phyloP scores from a whole-genome alignment of 1,140 invertebrate species.

The Palaemon carinicauda region DNA sequence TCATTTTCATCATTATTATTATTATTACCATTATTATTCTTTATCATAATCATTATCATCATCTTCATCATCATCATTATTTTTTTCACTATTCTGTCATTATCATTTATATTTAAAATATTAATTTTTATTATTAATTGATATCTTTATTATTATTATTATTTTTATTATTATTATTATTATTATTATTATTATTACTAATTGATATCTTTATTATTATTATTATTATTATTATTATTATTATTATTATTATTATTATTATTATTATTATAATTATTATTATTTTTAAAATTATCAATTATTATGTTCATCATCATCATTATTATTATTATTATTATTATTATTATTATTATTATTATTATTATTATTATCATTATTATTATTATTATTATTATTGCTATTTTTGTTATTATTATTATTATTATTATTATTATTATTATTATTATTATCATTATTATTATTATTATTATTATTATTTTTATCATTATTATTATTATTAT shows the following conservation, averaged over 20 bases:
- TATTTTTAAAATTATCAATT: neutral
- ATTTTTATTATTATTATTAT: neutral
- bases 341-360: neutral
- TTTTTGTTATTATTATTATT: neutral
- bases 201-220: neutral
- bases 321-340: neutral
- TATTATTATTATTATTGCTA: neutral
- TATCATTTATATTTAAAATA: neutral
- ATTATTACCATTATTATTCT: no score
- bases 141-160: neutral
- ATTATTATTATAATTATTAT: neutral
- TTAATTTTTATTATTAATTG: neutral
- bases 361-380: neutral
- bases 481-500: neutral
- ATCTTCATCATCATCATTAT: no score
- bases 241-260: neutral
- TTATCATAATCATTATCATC: no score
- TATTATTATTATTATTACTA: neutral
- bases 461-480: neutral
- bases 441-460: neutral
- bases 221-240: neutral
- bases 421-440: neutral
- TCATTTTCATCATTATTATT: no score
- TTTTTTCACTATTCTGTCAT: neutral
- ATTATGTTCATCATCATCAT: neutral